Evolutionary conservation across 2,888 invertebrate species (phyloP).

Genomic region (Cepaea hortensis): DNA sequence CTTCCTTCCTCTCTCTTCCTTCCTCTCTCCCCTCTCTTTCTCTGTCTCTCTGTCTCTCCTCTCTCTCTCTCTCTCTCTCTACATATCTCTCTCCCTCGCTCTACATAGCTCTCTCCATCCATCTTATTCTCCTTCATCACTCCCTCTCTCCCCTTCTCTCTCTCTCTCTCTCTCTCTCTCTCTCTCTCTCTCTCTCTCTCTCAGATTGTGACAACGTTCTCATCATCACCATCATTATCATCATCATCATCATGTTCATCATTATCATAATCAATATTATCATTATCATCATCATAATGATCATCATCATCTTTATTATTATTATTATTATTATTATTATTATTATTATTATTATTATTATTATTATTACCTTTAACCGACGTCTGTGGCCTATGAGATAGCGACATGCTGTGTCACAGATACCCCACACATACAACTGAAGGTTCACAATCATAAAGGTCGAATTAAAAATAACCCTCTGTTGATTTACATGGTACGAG

Average conservation of each 20-base stretch:
- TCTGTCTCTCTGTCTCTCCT: background rate
- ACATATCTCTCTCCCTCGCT: background rate
- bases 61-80: background rate
- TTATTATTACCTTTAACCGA: background rate
- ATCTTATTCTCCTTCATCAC: background rate
- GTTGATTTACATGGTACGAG: too few relatives aligned
- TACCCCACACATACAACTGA: too few relatives aligned
- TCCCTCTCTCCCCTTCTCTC: background rate
- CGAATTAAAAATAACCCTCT: too few relatives aligned
- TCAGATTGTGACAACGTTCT: background rate
- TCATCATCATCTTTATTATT: background rate
- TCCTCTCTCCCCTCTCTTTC: background rate
- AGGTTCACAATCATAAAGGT: too few relatives aligned
- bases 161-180: background rate
- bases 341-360: background rate
- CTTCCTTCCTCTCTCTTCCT: background rate
- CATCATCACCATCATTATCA: background rate
- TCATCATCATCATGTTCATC: background rate
- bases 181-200: background rate
- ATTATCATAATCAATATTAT: background rate
- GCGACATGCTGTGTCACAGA: too few relatives aligned
- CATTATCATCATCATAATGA: background rate
- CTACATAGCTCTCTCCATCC: background rate
- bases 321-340: background rate
- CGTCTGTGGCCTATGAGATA: background rate